These are phyloP conservation scores for Thumatha senex DNA, from an alignment of 2,888 invertebrate genomes.

Conservation along the genomic window DNA sequence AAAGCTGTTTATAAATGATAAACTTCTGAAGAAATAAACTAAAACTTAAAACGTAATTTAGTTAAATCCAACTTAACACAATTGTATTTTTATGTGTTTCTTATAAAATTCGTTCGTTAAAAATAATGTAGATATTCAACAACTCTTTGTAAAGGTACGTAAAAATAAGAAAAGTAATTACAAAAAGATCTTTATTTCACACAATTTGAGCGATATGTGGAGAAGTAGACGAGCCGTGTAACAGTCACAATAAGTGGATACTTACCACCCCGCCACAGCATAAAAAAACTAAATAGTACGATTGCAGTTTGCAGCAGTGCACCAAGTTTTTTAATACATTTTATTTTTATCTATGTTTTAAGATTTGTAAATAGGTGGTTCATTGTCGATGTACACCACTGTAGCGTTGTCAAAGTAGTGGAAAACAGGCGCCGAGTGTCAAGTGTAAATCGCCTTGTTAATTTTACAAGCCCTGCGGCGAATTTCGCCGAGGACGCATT, in stretches of 20 bases:
- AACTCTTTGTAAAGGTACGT: conserved; percentile 28
- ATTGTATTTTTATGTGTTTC: no score
- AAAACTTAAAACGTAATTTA: no score
- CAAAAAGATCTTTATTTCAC: conserved; percentile 76
- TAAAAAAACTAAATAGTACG: conserved; percentile 27
- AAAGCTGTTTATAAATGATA: no score
- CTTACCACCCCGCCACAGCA: conserved; percentile 48
- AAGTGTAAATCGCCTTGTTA: conserved; percentile 85
- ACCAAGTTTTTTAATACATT: conserved; percentile 19
- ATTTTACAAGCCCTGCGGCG: conserved; percentile 82
- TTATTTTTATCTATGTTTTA: conserved; percentile 36
- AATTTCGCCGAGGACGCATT: conserved; percentile 82
- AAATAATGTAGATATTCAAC: conserved; percentile 33
- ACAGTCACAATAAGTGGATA: conserved; percentile 50
- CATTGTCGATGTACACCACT: conserved; percentile 48
- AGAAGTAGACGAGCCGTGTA: conserved; percentile 50
- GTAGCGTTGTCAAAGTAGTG: conserved; percentile 65
- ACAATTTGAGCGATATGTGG: conserved; percentile 72
- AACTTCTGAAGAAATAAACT: no score
- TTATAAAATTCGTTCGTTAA: no score
- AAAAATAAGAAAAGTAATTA: conserved; percentile 66
- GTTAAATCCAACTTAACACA: no score
- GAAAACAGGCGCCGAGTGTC: conserved; percentile 77
- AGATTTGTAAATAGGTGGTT: conserved; percentile 48
- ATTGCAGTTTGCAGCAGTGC: conserved; percentile 27